Percentiles rank a stretch among this genome's conserved stretches.
phyloP scores from a whole-genome alignment of 2,797 vertebrate species.

The Eulemur albifrons region DNA sequence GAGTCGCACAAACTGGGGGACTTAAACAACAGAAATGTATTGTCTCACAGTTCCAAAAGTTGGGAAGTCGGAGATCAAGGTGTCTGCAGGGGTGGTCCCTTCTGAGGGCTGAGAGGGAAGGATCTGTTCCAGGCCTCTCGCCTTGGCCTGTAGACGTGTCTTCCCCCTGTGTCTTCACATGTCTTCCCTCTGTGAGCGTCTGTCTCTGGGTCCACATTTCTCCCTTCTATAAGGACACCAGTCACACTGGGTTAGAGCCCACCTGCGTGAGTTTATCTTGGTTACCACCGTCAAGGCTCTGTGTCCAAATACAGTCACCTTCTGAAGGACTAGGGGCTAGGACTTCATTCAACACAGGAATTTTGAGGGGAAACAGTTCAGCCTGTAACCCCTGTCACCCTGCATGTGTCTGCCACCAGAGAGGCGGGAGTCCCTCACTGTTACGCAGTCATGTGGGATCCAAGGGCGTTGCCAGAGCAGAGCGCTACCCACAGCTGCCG shows the following conservation, averaged over 20 bases:
- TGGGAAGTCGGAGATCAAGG: background rate
- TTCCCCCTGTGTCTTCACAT: background rate
- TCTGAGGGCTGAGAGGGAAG: background rate
- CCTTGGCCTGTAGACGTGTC: accelerated
- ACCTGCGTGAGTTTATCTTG: background rate
- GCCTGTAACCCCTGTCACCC: background rate
- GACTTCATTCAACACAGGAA: background rate
- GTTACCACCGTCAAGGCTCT: background rate
- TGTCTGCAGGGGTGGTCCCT: background rate
- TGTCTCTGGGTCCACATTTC: background rate
- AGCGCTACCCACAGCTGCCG: background rate
- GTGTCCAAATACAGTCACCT: background rate
- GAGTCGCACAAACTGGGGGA: accelerated
- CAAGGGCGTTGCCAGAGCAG: background rate
- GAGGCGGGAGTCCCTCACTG: accelerated
- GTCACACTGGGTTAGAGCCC: background rate
- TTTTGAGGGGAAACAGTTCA: background rate
- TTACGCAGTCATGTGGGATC: accelerated
- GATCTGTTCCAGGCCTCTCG: accelerated
- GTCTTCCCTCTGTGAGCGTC: background rate
- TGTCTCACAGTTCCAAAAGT: background rate
- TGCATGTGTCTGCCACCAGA: background rate
- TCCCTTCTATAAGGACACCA: background rate
- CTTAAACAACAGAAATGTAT: background rate
- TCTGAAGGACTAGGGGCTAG: background rate